These are phyloP conservation scores for Thymelicus sylvestris DNA, from an alignment of 2,888 invertebrate species.

Conservation along the genomic window DNA sequence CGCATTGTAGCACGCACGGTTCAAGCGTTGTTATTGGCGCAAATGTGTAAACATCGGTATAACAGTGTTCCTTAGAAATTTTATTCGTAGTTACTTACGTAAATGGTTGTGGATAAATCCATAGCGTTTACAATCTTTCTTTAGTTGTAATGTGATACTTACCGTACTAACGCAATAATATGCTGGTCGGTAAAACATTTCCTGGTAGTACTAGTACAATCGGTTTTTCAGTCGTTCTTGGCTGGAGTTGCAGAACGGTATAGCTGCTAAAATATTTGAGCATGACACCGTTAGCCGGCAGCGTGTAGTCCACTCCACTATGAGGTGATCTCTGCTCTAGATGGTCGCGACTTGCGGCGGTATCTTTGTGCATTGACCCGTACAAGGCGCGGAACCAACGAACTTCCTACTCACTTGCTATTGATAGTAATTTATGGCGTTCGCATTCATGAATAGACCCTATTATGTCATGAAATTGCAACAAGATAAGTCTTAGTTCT, in stretches of 20 bases:
- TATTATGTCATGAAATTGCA: constrained; percentile 36
- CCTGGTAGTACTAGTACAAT: constrained; percentile 9
- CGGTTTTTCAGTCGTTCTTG: background rate
- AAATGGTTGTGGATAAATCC: constrained; percentile 11
- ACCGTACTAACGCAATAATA: background rate
- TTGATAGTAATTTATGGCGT: constrained; percentile 48
- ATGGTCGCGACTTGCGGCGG: constrained; percentile 57
- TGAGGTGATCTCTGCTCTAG: constrained; percentile 49
- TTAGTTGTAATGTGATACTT: constrained; percentile 13
- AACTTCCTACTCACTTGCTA: constrained; percentile 61
- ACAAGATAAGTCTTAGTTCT: constrained; percentile 1
- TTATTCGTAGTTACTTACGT: constrained; percentile 13
- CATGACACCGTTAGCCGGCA: constrained; percentile 65
- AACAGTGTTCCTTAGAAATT: constrained; percentile 31
- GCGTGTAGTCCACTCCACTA: constrained; percentile 43
- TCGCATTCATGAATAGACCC: constrained; percentile 37
- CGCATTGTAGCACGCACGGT: constrained; percentile 78
- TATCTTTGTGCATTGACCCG: constrained; percentile 79
- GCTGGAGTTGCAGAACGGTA: constrained; percentile 1
- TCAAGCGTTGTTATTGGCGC: constrained; percentile 69
- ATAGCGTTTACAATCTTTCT: constrained; percentile 3
- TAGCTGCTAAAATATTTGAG: constrained; percentile 65
- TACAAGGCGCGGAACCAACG: constrained; percentile 65
- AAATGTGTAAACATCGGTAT: constrained; percentile 60
- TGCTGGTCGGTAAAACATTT: constrained; percentile 8